phyloP scores from a whole-genome alignment of 2,113 vertebrate species.

The Hemichromis elongatus region DNA sequence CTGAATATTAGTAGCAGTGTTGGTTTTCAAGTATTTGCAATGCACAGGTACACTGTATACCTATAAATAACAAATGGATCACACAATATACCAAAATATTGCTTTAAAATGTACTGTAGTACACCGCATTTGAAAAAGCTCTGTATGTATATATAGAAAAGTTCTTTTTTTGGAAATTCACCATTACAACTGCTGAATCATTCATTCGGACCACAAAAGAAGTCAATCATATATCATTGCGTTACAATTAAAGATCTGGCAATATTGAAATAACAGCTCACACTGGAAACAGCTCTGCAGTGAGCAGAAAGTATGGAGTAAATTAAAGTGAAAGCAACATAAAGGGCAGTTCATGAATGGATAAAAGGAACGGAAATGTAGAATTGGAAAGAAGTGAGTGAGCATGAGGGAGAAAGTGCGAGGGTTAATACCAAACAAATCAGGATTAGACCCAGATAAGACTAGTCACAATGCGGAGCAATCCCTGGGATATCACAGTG shows the following conservation, averaged over 20 bases:
- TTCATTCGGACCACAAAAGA: neutral
- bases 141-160: neutral
- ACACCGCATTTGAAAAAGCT: neutral
- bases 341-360: conserved; percentile 1
- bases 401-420: conserved; percentile 6
- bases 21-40: neutral
- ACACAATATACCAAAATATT: neutral
- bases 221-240: neutral
- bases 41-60: neutral
- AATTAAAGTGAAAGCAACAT: neutral
- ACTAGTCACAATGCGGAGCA: conserved; percentile 67
- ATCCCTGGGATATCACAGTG: conserved; percentile 55
- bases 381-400: conserved; percentile 14
- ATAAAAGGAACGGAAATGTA: conserved; percentile 26
- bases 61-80: neutral
- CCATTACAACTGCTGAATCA: neutral
- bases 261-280: neutral
- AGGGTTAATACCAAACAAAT: conserved; percentile 62
- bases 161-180: neutral
- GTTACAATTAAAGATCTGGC: neutral
- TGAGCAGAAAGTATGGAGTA: neutral
- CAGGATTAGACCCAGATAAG: conserved; percentile 68
- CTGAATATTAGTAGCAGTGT: neutral
- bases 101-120: neutral
- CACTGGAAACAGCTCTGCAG: neutral